Evolutionary conservation across 2,113 vertebrate genomes (phyloP), one percentile per base, ranked within the genome.

Genomic region (Halcyon senegalensis): DNA sequence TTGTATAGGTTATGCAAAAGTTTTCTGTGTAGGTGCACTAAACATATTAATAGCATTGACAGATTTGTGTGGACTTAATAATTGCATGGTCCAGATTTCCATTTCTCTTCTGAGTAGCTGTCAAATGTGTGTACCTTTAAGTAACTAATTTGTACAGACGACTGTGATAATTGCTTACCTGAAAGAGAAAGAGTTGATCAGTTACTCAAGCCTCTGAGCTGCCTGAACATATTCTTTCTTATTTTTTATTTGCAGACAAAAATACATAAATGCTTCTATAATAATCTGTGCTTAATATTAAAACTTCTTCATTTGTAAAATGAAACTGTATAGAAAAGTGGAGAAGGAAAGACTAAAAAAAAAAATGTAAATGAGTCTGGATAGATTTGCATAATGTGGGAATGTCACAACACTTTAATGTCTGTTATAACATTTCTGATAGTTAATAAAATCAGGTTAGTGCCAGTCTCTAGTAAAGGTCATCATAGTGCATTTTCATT

Each of bases 391-490:
- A 92, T 92, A 93, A 93, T 68, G 33, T 88, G 44, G 66, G 86
- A 92, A 64, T 84, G 83, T 79, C 86, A 68, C 80, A 87, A 84
- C 43, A 79, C 74, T 93, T 96, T 96, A 95, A 90, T 93, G 94
- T 93, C 83, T 90, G 62, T 93, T 96, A 58, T 92, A 96, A 84
- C 80, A 73, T 94, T 96, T 92, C 92, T 91, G 58, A 87, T 94
- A 82, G 58, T 96, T 94, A 95, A 97, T 96, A 92, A 95, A 95
- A 92, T 76, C 80, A 91, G 31, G 66, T 87, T 87, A 93, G 70
- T 84, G 69, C 53, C 74, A 95, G 73, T 89, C 48, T 89, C 85
- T 82, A 67, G 60, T 94, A 96, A 96, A 95, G 96, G 94, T 95
- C 96, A 92, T 84, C 74, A 41, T 28, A 84, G 62, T 69, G 69